These are phyloP conservation scores for Penaeus indicus DNA, from an alignment of 1,140 invertebrate genomes.

Conservation along the genomic window DNA sequence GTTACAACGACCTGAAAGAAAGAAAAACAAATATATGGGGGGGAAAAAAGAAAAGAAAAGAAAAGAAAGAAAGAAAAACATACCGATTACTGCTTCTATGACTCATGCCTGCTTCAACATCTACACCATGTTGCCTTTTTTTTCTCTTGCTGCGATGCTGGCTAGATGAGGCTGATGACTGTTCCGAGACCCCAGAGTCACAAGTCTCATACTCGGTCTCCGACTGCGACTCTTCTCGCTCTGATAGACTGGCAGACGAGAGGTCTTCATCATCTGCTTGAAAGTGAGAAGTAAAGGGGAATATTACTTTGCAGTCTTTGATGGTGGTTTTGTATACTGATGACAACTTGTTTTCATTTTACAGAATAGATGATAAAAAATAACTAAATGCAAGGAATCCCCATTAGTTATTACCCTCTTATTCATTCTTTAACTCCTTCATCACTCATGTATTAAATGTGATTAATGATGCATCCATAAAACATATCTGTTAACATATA, in stretches of 20 bases:
- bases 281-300: background rate
- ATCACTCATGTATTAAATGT: no score
- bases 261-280: conserved; percentile 47
- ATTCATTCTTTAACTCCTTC: background rate
- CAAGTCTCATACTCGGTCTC: conserved; percentile 86
- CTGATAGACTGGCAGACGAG: conserved; percentile 65
- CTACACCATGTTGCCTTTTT: conserved; percentile 65
- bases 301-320: no score
- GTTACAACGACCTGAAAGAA: no score
- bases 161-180: conserved; percentile 76
- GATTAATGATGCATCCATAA: no score
- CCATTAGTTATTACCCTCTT: no score
- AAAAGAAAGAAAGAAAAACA: no score
- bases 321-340: no score
- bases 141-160: conserved; percentile 71
- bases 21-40: no score
- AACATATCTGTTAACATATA: no score
- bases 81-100: conserved; percentile 33
- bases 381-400: no score
- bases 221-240: conserved; percentile 74
- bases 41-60: background rate
- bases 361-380: no score
- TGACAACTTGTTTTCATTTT: no score
- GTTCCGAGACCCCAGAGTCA: conserved; percentile 83
- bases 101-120: conserved; percentile 46